Conservation (phyloP, 2,797 vertebrate genomes). For the Cyprinodon diabolis region DNA sequence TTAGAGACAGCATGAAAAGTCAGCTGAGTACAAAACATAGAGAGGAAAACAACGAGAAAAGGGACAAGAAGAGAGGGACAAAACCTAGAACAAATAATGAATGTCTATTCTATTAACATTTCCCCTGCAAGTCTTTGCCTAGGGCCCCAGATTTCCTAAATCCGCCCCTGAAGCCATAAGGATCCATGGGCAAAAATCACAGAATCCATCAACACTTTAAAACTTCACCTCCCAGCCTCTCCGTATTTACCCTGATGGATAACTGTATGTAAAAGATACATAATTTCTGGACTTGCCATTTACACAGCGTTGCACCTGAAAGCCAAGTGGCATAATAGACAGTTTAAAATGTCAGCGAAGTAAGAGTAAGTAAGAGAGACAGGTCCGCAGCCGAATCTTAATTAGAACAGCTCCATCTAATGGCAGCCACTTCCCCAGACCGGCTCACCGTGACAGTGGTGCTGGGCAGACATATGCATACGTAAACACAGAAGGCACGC, state of each 20-base stretch:
- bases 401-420: slow-evolving; percentile 82
- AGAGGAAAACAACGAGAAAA: too few relatives aligned
- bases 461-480: slow-evolving; percentile 38
- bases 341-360: slow-evolving; percentile 89
- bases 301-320: slow-evolving; percentile 87
- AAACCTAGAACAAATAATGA: too few relatives aligned
- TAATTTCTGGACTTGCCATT: slow-evolving; percentile 87
- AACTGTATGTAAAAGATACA: slow-evolving; percentile 88
- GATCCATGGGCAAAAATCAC: slow-evolving; percentile 83
- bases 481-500: background rate
- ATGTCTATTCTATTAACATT: too few relatives aligned
- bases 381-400: slow-evolving; percentile 82
- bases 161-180: slow-evolving; percentile 57
- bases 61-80: too few relatives aligned
- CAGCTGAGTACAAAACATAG: too few relatives aligned
- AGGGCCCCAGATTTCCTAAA: too few relatives aligned
- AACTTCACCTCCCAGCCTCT: slow-evolving; percentile 58
- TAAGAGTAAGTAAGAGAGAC: slow-evolving; percentile 85
- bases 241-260: slow-evolving; percentile 73
- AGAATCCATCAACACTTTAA: slow-evolving; percentile 81
- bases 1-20: too few relatives aligned
- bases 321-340: slow-evolving; percentile 85
- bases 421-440: slow-evolving; percentile 61
- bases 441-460: slow-evolving; percentile 33
- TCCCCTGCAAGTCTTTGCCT: too few relatives aligned